Percentiles rank a stretch among this genome's conserved stretches.
Conservation (phyloP, 2,888 invertebrate species). For the Lampropteryx suffumata region DNA sequence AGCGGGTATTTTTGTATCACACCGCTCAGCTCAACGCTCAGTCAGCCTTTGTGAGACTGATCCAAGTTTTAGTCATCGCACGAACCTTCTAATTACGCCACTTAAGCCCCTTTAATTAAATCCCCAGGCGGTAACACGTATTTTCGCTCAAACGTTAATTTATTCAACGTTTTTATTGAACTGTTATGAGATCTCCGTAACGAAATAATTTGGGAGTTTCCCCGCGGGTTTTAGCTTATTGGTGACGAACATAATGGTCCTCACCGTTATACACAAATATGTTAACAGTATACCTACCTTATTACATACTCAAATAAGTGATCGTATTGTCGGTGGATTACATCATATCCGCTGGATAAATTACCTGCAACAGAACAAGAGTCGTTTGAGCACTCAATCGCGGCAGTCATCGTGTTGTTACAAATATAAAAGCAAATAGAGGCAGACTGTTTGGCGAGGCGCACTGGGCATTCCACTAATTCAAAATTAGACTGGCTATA, state of each 20-base stretch:
- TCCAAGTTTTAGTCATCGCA: conserved; percentile 33
- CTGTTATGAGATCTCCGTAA: conserved; percentile 27
- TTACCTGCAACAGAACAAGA: conserved; percentile 47
- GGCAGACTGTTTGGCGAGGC: conserved; percentile 62
- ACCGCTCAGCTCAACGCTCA: not conserved
- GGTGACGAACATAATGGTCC: not conserved
- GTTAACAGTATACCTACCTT: no score
- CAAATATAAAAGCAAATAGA: conserved; percentile 34
- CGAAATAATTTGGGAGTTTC: conserved; percentile 20
- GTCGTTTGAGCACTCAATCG: conserved; percentile 29
- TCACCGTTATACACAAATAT: no score
- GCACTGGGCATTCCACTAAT: conserved; percentile 47
- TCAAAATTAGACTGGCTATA: conserved; percentile 56
- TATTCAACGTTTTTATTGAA: conserved; percentile 38
- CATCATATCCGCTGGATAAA: conserved; percentile 32
- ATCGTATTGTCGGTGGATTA: conserved; percentile 9
- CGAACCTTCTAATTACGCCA: conserved; percentile 53
- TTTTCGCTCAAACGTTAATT: conserved; percentile 41
- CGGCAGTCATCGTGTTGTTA: conserved; percentile 20
- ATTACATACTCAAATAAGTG: conserved; percentile 11
- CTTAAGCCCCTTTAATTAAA: conserved; percentile 60
- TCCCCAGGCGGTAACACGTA: conserved; percentile 44
- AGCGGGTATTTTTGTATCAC: not conserved
- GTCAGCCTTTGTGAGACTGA: not conserved
- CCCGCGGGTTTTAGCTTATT: not conserved